A percentile compares a stretch with the other conserved stretches of the same genome.
These are phyloP conservation scores for Leptopilina myrica DNA, from an alignment of 2,888 invertebrate genomes.

Conservation along the genomic window DNA sequence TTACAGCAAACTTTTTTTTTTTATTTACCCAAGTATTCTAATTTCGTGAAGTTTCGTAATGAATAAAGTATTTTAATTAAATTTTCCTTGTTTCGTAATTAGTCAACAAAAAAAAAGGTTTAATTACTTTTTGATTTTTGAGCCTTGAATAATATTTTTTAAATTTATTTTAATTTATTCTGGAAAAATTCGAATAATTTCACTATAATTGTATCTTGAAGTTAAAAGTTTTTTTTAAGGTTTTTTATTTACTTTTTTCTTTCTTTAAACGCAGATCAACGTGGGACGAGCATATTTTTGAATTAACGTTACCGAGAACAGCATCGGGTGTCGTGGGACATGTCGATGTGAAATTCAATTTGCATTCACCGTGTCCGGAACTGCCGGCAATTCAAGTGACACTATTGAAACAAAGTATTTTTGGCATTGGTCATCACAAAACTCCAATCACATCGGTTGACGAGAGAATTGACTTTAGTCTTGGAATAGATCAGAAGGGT, in stretches of 20 bases:
- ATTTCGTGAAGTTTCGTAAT: too few relatives aligned
- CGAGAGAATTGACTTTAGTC: conserved; percentile 77
- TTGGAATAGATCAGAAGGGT: conserved; percentile 69
- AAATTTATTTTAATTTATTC: too few relatives aligned
- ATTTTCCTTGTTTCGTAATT: too few relatives aligned
- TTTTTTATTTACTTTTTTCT: neutral
- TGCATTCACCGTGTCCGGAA: conserved; percentile 87
- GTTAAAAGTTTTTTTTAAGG: neutral
- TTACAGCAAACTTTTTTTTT: too few relatives aligned
- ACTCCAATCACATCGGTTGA: conserved; percentile 76
- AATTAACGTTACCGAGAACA: conserved; percentile 89
- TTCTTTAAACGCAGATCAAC: conserved; percentile 78
- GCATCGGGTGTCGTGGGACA: conserved; percentile 86
- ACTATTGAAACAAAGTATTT: conserved; percentile 83
- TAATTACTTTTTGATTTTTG: too few relatives aligned
- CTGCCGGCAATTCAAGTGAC: conserved; percentile 89
- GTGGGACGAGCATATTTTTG: conserved; percentile 95
- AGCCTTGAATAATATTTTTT: too few relatives aligned
- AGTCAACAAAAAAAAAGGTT: too few relatives aligned
- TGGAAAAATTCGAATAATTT: too few relatives aligned
- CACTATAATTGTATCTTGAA: too few relatives aligned
- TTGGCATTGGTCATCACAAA: conserved; percentile 81
- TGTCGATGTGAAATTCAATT: conserved; percentile 90
- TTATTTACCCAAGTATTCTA: too few relatives aligned
- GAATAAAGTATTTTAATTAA: too few relatives aligned